phyloP scores from a whole-genome alignment of 2,113 vertebrate genomes.

The Oncorhynchus kisutch region DNA sequence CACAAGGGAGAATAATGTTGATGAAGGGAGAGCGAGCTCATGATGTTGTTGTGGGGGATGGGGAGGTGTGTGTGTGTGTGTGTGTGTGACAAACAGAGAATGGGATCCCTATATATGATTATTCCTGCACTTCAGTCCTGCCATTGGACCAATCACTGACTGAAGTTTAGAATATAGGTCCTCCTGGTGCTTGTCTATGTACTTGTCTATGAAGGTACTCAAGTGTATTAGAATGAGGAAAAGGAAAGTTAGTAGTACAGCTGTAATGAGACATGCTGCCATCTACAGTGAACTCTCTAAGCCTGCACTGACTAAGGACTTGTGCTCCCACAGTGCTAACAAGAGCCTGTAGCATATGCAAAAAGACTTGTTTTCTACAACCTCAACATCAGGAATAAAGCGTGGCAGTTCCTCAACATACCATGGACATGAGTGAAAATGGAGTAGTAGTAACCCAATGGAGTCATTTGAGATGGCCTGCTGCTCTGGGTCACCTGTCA shows the following conservation, averaged over 20 bases:
- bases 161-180: conserved; percentile 37
- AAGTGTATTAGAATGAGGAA: conserved; percentile 1
- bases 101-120: conserved; percentile 44
- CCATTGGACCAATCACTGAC: conserved; percentile 57
- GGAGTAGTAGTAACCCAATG: background rate
- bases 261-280: conserved; percentile 57
- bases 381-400: too few relatives aligned
- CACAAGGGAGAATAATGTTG: background rate
- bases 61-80: background rate
- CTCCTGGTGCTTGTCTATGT: background rate
- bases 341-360: too few relatives aligned
- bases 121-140: conserved; percentile 58
- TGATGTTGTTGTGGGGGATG: conserved; percentile 29
- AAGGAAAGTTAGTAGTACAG: conserved; percentile 26
- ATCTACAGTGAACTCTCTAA: conserved; percentile 58
- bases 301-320: conserved; percentile 19
- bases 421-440: background rate
- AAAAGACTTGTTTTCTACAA: too few relatives aligned
- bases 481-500: background rate
- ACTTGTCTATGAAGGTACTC: conserved; percentile 50
- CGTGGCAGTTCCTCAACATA: too few relatives aligned
- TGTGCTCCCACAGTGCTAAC: too few relatives aligned
- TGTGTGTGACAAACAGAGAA: background rate
- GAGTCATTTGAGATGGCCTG: background rate
- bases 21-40: conserved; percentile 19